A percentile compares a stretch with the other conserved stretches of the same genome.
Conservation (phyloP, 2,888 invertebrate genomes). For the Incurvaria masculella region DNA sequence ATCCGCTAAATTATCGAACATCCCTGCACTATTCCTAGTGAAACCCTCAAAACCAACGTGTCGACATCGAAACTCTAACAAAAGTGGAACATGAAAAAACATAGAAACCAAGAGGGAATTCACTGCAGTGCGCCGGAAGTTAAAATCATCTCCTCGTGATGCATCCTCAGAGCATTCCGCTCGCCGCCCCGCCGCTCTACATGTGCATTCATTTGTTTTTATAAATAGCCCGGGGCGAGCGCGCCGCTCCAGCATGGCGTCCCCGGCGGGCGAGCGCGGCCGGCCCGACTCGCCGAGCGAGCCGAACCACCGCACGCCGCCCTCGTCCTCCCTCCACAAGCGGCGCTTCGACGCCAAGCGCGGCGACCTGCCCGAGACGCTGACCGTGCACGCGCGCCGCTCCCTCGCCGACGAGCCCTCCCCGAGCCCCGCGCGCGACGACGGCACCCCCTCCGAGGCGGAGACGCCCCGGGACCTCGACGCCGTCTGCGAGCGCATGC, state of each 20-base stretch:
- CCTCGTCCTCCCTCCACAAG: conserved; percentile 42
- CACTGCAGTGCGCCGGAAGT: background rate
- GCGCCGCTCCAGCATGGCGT: conserved; percentile 33
- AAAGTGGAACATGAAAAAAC: no score
- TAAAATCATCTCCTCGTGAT: conserved; percentile 13
- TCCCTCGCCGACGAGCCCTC: conserved; percentile 39
- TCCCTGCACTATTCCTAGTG: background rate
- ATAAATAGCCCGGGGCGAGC: conserved; percentile 34
- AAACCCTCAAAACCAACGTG: background rate
- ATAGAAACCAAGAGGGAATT: background rate
- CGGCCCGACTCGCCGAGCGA: conserved; percentile 29
- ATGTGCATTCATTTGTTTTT: conserved; percentile 48
- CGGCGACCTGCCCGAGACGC: conserved; percentile 10
- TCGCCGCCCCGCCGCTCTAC: conserved; percentile 23
- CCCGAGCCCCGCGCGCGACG: conserved; percentile 39
- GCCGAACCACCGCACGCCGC: conserved; percentile 31
- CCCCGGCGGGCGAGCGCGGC: conserved; percentile 36
- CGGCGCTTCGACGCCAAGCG: conserved; percentile 25
- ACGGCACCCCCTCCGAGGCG: conserved; percentile 34
- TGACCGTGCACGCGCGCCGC: conserved; percentile 9
- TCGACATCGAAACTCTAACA: no score
- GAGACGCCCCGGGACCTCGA: conserved; percentile 28
- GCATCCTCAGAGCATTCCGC: conserved; percentile 38
- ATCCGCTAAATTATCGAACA: background rate
- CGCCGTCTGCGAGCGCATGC: conserved; percentile 38